phyloP scores from a whole-genome alignment of 2,888 invertebrate species.

The Cataglyphis livida region DNA sequence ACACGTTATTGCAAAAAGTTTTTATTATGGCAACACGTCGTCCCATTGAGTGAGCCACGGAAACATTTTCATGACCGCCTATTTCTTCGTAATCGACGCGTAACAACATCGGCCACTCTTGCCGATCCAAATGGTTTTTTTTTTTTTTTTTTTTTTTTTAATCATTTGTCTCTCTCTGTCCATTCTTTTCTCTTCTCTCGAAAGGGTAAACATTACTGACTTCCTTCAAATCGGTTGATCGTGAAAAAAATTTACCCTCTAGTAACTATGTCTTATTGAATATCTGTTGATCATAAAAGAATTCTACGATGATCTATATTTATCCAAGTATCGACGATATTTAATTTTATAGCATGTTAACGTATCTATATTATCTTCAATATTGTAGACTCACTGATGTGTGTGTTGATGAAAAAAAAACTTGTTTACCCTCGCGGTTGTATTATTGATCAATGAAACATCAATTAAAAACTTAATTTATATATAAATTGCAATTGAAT shows the following conservation, averaged over 20 bases:
- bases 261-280: conserved; percentile 39
- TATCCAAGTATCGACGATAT: background rate
- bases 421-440: background rate
- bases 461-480: background rate
- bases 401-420: background rate
- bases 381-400: background rate
- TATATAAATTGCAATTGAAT: background rate
- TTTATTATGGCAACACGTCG: conserved; percentile 29
- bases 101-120: conserved; percentile 24
- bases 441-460: background rate
- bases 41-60: conserved; percentile 52
- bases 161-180: background rate
- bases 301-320: conserved; percentile 22
- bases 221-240: conserved; percentile 15
- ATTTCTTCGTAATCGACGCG: conserved; percentile 53
- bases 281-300: conserved; percentile 5
- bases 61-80: conserved; percentile 53
- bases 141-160: background rate
- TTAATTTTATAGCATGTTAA: background rate
- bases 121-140: conserved; percentile 55
- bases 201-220: conserved; percentile 30
- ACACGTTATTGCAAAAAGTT: conserved; percentile 37
- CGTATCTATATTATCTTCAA: conserved; percentile 5
- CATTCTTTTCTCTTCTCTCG: background rate
- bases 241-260: conserved; percentile 23